Percentiles rank a stretch among this genome's conserved stretches.
phyloP scores from a whole-genome alignment of 2,113 vertebrate species.

The Atrichornis clamosus region DNA sequence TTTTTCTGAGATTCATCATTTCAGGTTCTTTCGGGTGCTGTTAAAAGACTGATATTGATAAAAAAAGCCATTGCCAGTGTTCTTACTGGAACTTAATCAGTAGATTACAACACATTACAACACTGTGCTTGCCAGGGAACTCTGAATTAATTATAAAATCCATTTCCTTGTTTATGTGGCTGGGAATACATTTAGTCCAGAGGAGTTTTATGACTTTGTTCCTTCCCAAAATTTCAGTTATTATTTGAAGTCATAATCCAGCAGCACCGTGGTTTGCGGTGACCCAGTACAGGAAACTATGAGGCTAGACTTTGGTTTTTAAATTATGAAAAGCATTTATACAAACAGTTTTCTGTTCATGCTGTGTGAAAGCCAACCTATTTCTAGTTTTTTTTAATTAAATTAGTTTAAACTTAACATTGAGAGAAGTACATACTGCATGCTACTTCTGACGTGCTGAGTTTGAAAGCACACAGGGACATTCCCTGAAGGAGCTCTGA shows the following conservation, averaged over 20 bases:
- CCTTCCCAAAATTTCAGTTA: slow-evolving; percentile 9
- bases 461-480: not conserved
- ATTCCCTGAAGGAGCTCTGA: not conserved
- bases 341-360: not conserved
- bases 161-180: slow-evolving; percentile 39
- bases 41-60: not conserved
- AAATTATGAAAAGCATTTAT: not conserved
- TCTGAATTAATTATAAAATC: slow-evolving; percentile 61
- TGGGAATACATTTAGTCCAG: slow-evolving; percentile 27
- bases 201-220: slow-evolving; percentile 30
- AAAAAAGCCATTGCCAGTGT: not conserved
- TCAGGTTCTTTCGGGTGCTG: not conserved
- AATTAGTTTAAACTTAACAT: not conserved
- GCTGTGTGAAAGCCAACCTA: not conserved
- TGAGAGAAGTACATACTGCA: not conserved
- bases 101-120: slow-evolving; percentile 49
- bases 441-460: not conserved
- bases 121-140: slow-evolving; percentile 30
- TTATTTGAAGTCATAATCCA: not conserved
- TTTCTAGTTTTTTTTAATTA: not conserved
- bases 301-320: not conserved
- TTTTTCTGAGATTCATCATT: not conserved
- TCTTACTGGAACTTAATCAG: slow-evolving; percentile 52
- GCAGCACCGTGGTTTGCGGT: not conserved
- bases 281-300: not conserved